Evolutionary conservation across 2,888 invertebrate species (phyloP), one percentile per base, ranked within the genome.

Genomic region (Harpalus rubripes): DNA sequence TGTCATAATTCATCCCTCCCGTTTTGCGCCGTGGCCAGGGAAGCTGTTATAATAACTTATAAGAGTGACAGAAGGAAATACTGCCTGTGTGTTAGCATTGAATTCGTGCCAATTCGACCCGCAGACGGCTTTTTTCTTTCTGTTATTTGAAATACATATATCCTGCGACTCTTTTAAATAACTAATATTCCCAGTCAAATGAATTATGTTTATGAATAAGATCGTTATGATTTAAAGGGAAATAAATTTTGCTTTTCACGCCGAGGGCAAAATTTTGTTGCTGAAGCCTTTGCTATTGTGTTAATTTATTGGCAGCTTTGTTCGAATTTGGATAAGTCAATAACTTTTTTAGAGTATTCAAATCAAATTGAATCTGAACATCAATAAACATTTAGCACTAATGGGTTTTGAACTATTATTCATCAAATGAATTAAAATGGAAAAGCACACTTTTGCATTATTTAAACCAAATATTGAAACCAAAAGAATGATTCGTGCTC

Each of bases 21-120:
- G 41, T 44, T 44, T 44, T 8, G 18, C 68, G 41, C 72, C 44
- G 3, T 18, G 12, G 18, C 10, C 72, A 74, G 41, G 44, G 16
- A 58, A 78, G 78, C 78, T 78, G 78, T 78, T 78, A 78, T 78
- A 78, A 78, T 78, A 78, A 78, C 78, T 78, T 78, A 78, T 78
- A 78, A 78, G 26, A 39, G 58, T 56, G 58, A 78, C 78, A 58
- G 76, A 32, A 41, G 59, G 59, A 83, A 61, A 83, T 83, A 83
- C 83, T 52, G 76, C 83, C 41, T 74, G 76, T 83, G 83, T 83
- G 83, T 76, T 83, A 76, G 58, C 32, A 83, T 83, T 83, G 83
- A 83, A 83, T 41, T 32, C 22, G 76, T 83, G 83, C 83, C 83
- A 83, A 83, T 58, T 39, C 74, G 16, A 26, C 58, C 58, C 12